These are phyloP conservation scores for Diadema setosum DNA, from an alignment of 35 echinoderm and acorn worm genomes.

Conservation along the genomic window DNA sequence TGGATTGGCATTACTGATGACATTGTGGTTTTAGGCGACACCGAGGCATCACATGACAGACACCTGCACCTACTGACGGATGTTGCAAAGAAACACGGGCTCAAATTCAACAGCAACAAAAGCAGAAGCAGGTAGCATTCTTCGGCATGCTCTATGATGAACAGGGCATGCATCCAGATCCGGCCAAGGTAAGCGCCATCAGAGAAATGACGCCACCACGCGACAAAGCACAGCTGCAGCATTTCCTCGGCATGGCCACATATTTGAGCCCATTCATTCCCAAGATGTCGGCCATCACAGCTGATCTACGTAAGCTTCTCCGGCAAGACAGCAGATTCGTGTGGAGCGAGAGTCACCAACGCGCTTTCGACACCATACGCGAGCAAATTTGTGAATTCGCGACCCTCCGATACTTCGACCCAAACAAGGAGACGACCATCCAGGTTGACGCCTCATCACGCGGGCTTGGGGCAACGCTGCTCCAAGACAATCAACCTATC, in stretches of 20 bases:
- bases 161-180: neutral
- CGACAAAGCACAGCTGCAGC: too few relatives aligned
- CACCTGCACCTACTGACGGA: slow-evolving; percentile 27
- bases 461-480: too few relatives aligned
- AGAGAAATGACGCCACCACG: too few relatives aligned
- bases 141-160: neutral
- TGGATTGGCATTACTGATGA: too few relatives aligned
- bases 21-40: too few relatives aligned
- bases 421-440: slow-evolving; percentile 32
- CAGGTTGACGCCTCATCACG: slow-evolving; percentile 67
- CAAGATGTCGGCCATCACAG: slow-evolving; percentile 18
- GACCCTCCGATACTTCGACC: slow-evolving; percentile 54
- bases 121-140: neutral
- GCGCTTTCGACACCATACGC: neutral
- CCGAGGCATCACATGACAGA: slow-evolving; percentile 4
- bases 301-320: slow-evolving; percentile 1
- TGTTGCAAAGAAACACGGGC: slow-evolving; percentile 1
- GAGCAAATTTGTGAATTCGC: slow-evolving; percentile 6
- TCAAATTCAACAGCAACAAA: slow-evolving; percentile 36
- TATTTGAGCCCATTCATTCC: slow-evolving; percentile 65
- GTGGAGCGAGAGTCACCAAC: neutral
- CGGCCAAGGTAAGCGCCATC: slow-evolving; percentile 26
- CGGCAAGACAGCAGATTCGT: neutral
- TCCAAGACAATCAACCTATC: too few relatives aligned
- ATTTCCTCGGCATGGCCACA: too few relatives aligned